Base-by-base conservation (phyloP, 1,140 invertebrate genomes). In the Metopolophium dirhodum region DNA sequence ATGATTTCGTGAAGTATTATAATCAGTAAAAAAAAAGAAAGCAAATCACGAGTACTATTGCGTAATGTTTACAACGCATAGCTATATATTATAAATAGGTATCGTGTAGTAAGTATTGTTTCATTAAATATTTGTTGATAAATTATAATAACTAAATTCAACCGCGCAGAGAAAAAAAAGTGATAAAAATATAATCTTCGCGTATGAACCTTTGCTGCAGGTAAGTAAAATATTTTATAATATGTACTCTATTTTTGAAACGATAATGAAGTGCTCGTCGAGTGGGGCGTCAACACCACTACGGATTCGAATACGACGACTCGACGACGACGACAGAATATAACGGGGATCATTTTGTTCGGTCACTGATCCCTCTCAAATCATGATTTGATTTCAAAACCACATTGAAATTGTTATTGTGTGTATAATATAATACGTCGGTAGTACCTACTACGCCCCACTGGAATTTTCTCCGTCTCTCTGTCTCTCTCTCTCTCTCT, bases 311-410 rank as follows among this genome's bases (percentile, higher is more conserved):
- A 83, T 22, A 83, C 77, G 77, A 14, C 14, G 35, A 4, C 35
- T 37, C 20, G n/a, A 35, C n/a, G n/a, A 35, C n/a, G n/a, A 37
- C 22, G 82, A 41, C 22, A 37, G 6, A 83, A 83, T 22, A 41
- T 22, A 23, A 23, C 35, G 1, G 8, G 37, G 7, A 83, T 83
- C 22, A 41, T 83, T 83, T 83, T 83, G 37, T 83, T 23, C 82
- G 82, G 82, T 83, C 82, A 83, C 82, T 83, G 37, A 83, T 83
- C 82, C 20, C 82, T 83, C 37, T 83, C 35, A 77, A 77, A 77
- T 77, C 61, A 30, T 77, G 61, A 77, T 77, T 77, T 77, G 30
- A 77, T 77, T 77, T 77, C 14, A 35, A 77, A 35, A 77, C 61
- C 61, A n/a, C 61, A n/a, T 77, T 35, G 61, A 77, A 77, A 77